Evolutionary conservation across 2,113 vertebrate species (phyloP), one percentile per base, ranked within the genome.

Genomic region (Podocnemis expansa): DNA sequence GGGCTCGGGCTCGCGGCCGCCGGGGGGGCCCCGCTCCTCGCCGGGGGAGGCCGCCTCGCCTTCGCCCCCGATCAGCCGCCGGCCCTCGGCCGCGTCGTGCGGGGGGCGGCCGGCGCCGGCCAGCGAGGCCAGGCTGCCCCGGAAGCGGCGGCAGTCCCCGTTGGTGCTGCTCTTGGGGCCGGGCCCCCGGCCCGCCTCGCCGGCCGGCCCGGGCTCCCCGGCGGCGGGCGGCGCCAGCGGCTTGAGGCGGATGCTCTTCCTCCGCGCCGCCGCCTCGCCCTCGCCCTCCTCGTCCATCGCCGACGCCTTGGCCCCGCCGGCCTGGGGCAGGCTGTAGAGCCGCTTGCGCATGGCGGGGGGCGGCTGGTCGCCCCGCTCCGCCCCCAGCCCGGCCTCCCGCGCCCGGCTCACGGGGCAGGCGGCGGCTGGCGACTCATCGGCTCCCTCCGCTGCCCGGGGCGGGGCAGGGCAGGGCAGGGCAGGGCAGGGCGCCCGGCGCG

Each of bases 311-410:
- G 99, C 98, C 97, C 98, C 99, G 96, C 99, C 98, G 98, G 99
- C 99, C 98, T 99, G 99, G 97, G 99, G 99, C 96, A 99, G 99
- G 98, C 99, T 99, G 98, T 99, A 99, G 90, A 99, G 99, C 98
- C 99, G 98, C 98, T 99, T 99, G 98, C 99, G 99, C 99, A 99
- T 99, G 98, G 99, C 99, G 94, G 99, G 98, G 97, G 99, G 99
- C 97, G 99, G 97, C 98, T 98, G 99, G 98, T 99, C 47, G 47
- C 47, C 47, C 47, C 45, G 83, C 55, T 75, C 79, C 76, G 43
- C 78, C 85, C 84, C n/a, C 16, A 84, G 73, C 85, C 73, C 90
- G 31, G 83, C 78, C 78, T 78, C 70, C 55, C 73, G 34, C 31
- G 24, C 85, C 49, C 91, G 47, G 94, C 47, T 19, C 60, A 25